Percentiles rank a stretch among this genome's conserved stretches.
Evolutionary conservation across 2,797 vertebrate genomes (phyloP).

Genomic region (Limosa lapponica): DNA sequence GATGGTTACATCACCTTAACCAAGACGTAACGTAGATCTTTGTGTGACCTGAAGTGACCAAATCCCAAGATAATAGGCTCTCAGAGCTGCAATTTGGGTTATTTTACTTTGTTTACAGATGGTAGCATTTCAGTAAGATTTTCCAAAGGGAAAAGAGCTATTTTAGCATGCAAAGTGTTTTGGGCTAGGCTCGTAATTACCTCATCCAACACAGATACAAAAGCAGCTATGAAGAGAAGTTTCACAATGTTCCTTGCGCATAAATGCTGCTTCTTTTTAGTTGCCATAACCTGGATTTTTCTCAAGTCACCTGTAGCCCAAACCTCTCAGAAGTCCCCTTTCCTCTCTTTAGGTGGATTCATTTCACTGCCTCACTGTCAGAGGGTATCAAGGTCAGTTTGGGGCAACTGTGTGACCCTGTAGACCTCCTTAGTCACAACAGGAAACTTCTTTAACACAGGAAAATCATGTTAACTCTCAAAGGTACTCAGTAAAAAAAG

Average conservation of each 20-base stretch:
- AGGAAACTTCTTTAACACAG: not conserved
- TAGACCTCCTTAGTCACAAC: not conserved
- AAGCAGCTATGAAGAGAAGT: slow-evolving; percentile 57
- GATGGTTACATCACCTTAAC: slow-evolving; percentile 9
- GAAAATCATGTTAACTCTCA: not conserved
- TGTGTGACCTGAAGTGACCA: slow-evolving; percentile 45
- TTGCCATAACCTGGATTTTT: not conserved
- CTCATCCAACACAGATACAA: slow-evolving; percentile 60
- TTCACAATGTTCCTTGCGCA: slow-evolving; percentile 26
- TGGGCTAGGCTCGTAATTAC: slow-evolving; percentile 39
- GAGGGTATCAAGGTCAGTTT: not conserved
- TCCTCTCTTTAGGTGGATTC: not conserved
- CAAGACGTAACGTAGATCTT: not conserved
- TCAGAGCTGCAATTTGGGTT: slow-evolving; percentile 44
- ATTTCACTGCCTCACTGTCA: not conserved
- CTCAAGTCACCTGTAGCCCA: not conserved
- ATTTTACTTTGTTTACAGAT: slow-evolving; percentile 58
- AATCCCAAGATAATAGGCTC: slow-evolving; percentile 45
- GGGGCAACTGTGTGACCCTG: not conserved
- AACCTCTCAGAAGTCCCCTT: not conserved
- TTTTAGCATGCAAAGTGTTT: slow-evolving; percentile 54
- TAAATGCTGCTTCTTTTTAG: not conserved
- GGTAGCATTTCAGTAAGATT: slow-evolving; percentile 61
- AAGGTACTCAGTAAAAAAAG: not conserved
- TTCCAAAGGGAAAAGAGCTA: slow-evolving; percentile 60